phyloP scores from a whole-genome alignment of 2,113 vertebrate genomes.

The Hypanus sabinus region DNA sequence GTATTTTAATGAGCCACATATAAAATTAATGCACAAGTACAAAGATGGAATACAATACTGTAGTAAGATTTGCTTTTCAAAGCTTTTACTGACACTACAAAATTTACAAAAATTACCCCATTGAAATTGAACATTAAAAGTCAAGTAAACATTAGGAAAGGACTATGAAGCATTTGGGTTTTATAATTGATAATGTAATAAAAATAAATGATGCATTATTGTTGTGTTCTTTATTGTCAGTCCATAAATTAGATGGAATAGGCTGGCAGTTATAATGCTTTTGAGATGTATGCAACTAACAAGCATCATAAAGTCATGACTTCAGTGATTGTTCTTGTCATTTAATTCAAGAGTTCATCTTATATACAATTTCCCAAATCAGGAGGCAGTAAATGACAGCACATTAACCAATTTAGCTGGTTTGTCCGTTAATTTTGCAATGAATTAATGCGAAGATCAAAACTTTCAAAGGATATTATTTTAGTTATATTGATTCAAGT shows the following conservation, averaged over 20 bases:
- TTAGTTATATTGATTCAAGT: neutral
- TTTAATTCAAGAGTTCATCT: neutral
- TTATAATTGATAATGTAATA: slow-evolving; percentile 53
- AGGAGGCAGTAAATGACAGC: neutral
- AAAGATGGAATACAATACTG: too few species aligned
- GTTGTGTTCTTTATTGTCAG: slow-evolving; percentile 52
- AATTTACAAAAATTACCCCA: slow-evolving; percentile 42
- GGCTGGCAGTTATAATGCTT: slow-evolving; percentile 55
- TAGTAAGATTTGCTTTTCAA: neutral
- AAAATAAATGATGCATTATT: slow-evolving; percentile 50
- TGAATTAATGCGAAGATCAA: neutral
- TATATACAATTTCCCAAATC: neutral
- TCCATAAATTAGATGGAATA: slow-evolving; percentile 56
- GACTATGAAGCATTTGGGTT: slow-evolving; percentile 50
- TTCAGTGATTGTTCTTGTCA: slow-evolving; percentile 41
- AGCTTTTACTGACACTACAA: neutral
- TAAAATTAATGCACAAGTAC: too few species aligned
- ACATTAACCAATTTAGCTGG: neutral
- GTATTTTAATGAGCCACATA: too few species aligned
- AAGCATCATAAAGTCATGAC: slow-evolving; percentile 49
- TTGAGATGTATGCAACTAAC: slow-evolving; percentile 46
- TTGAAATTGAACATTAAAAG: slow-evolving; percentile 51
- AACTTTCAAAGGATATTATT: neutral
- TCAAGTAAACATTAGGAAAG: slow-evolving; percentile 52
- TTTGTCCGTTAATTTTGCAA: slow-evolving; percentile 9